phyloP scores from a whole-genome alignment of 1,140 invertebrate species.

The Trichonephila inaurata region DNA sequence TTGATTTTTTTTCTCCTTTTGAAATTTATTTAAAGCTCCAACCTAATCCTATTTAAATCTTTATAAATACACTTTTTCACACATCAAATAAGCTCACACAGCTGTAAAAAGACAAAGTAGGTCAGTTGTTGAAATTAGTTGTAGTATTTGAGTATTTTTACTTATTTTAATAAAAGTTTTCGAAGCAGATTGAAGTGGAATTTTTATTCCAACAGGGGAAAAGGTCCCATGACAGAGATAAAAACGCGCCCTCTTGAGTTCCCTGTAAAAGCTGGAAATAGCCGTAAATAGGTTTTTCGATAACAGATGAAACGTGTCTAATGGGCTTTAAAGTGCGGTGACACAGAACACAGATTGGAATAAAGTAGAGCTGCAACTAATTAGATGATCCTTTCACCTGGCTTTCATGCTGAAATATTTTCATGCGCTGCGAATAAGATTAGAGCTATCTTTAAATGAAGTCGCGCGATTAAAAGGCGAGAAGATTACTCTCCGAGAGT shows the following conservation, averaged over 20 bases:
- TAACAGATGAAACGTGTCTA: slow-evolving; percentile 6
- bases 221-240: no score
- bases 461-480: not conserved
- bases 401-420: slow-evolving; percentile 18
- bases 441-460: not conserved
- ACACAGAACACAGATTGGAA: not conserved
- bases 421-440: not conserved
- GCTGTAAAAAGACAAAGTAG: no score
- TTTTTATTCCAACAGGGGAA: no score
- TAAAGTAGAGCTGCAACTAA: not conserved
- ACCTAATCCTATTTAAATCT: no score
- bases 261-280: not conserved
- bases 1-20: no score
- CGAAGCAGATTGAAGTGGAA: no score
- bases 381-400: not conserved
- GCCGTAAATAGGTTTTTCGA: not conserved
- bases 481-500: not conserved
- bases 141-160: no score
- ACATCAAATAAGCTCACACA: no score
- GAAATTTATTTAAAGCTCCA: no score
- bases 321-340: not conserved
- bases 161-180: no score
- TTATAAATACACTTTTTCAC: no score
- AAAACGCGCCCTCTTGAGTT: not conserved
- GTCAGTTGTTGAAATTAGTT: no score